These are phyloP conservation scores for Channa maculata DNA, from an alignment of 2,113 vertebrate genomes.

Conservation along the genomic window DNA sequence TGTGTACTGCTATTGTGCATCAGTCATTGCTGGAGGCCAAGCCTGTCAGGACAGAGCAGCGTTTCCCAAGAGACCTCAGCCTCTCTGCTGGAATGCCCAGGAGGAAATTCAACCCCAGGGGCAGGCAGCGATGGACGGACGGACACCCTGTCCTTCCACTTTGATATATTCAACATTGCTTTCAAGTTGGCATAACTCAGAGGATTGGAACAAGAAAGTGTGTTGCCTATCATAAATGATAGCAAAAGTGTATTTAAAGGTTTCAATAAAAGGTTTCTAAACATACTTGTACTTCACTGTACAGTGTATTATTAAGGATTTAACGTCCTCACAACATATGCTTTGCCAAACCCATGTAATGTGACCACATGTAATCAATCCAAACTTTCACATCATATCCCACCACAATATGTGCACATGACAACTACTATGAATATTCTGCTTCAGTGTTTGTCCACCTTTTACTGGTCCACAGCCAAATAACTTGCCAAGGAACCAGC, in stretches of 20 bases:
- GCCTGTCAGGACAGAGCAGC: conserved; percentile 76
- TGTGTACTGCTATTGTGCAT: conserved; percentile 84
- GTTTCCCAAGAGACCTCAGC: conserved; percentile 88
- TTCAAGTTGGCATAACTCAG: background rate
- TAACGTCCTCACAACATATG: no score
- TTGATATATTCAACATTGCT: conserved; percentile 16
- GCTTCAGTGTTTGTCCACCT: no score
- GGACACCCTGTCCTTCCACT: conserved; percentile 10
- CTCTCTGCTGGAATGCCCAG: conserved; percentile 86
- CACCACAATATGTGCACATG: no score
- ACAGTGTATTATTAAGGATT: no score
- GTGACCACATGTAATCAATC: no score
- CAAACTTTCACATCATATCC: no score
- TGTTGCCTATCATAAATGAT: background rate
- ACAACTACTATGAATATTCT: no score
- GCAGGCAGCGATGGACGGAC: conserved; percentile 43
- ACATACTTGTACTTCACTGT: no score
- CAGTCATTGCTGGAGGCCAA: conserved; percentile 83
- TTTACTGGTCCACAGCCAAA: no score
- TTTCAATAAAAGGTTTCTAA: no score
- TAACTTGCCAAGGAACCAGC: no score
- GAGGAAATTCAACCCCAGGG: conserved; percentile 54
- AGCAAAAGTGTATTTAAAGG: background rate
- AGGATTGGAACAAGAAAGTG: background rate
- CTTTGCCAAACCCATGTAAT: no score